Evolutionary conservation across 2,888 invertebrate species (phyloP).

Genomic region (Uropetala carovei): DNA sequence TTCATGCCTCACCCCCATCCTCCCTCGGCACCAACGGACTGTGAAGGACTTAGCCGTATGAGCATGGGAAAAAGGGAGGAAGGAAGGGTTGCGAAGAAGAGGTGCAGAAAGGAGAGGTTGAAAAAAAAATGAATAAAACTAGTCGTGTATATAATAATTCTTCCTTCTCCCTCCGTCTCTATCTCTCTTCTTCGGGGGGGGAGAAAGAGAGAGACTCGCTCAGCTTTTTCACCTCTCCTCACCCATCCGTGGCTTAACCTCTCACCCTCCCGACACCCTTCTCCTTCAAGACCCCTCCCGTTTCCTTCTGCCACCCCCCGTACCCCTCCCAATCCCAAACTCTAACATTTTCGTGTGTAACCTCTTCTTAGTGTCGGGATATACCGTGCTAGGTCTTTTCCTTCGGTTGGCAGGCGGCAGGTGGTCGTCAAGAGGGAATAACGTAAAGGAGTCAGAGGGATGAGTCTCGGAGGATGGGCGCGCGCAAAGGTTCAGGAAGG

Average conservation of each 20-base stretch:
- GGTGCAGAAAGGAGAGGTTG: neutral
- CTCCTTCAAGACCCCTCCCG: neutral
- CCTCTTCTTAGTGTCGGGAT: slow-evolving; percentile 47
- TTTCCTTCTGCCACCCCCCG: neutral
- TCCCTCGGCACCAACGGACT: slow-evolving; percentile 10
- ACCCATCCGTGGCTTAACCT: neutral
- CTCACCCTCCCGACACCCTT: neutral
- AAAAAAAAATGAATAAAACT: neutral
- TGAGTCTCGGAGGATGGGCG: neutral
- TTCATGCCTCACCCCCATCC: neutral
- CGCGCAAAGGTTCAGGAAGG: neutral
- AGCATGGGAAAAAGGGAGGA: slow-evolving; percentile 29
- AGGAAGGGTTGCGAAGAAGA: neutral
- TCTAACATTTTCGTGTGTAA: neutral
- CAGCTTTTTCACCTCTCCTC: neutral
- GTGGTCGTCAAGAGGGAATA: neutral
- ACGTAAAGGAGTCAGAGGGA: neutral
- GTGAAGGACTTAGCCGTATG: slow-evolving; percentile 37
- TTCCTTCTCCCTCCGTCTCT: neutral
- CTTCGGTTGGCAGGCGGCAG: slow-evolving; percentile 30
- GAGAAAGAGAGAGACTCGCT: neutral
- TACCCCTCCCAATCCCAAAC: neutral
- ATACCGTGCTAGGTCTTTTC: slow-evolving; percentile 1
- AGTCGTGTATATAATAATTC: neutral
- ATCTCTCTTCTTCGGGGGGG: neutral